Conservation (phyloP, 2,113 vertebrate species). For the Rhea americana region DNA sequence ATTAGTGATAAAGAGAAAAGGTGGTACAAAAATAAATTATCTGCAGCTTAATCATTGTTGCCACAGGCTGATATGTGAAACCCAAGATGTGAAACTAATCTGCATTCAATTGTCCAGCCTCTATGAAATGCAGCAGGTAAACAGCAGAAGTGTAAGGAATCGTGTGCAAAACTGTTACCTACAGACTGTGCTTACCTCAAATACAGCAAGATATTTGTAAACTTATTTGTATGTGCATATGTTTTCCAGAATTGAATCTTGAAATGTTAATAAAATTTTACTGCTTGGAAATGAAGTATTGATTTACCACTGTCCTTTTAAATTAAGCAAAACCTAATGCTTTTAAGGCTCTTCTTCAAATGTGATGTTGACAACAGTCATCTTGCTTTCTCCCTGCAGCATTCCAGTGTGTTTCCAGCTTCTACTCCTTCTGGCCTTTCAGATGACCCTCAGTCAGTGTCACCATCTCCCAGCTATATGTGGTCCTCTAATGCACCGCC, state of each 20-base stretch:
- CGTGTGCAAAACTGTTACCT: neutral
- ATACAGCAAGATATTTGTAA: neutral
- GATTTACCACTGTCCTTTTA: neutral
- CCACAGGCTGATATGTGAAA: neutral
- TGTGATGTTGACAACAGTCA: neutral
- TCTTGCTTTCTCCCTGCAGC: conserved; percentile 73
- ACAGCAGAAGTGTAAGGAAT: neutral
- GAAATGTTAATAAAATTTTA: neutral
- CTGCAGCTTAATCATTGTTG: neutral
- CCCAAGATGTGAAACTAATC: neutral
- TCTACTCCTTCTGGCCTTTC: conserved; percentile 89
- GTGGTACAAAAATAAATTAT: neutral
- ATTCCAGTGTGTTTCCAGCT: conserved; percentile 86
- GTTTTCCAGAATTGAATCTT: neutral
- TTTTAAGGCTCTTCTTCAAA: neutral
- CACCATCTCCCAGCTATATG: conserved; percentile 92
- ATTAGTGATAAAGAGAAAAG: neutral
- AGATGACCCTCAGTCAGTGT: conserved; percentile 84
- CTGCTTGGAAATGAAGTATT: neutral
- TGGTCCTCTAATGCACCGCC: conserved; percentile 92
- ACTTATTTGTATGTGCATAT: fast-evolving
- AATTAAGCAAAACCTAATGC: neutral
- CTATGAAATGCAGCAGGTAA: neutral
- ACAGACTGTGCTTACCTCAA: neutral
- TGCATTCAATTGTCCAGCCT: neutral